Base-by-base conservation (phyloP, 2,797 vertebrate species). In the Spinus olivaceus region DNA sequence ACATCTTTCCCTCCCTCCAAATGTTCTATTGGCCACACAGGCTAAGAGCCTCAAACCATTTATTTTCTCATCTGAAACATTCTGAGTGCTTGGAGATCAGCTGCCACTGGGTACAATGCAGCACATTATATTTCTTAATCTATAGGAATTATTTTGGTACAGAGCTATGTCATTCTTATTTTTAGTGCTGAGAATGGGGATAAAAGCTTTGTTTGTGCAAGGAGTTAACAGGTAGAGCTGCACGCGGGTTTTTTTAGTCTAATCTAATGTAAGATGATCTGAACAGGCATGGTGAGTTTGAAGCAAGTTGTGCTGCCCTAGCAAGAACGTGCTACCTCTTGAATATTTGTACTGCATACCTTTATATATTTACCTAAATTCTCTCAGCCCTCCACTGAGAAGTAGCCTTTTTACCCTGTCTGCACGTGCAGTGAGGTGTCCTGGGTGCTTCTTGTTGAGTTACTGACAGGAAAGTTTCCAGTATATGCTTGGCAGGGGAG, bases 281-380 rank as follows among this genome's bases (percentile, higher is more conserved):
- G 66, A 84, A 90, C 86, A 90, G 67, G 67, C 78, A 85, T 0
- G 6, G 88, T 79, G 88, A 93, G 86, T 87, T 92, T 85, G 81
- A 74, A 90, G 86, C 64, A 11, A 70, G 83, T 87, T 85, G 80
- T 49, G 60, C 78, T 91, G 81, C 74, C 64, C 53, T 33, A 80
- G 53, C 84, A 71, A 87, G 90, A 90, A 53, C 1, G 4, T 22
- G 35, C 47, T 88, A 9, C 63, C 61, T 64, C 61, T 41, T 71
- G 59, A 30, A 42, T 92, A 30, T 88, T 82, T 93, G 70, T 18
- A 30, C 63, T 81, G 73, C 24, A 21, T 79, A 28, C 54, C 41
- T 92, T 44, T 14, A 19, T 37, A 37, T 65, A 37, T 66, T 81
- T 67, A 77, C 41, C 28, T 67, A 32, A 63, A 50, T 66, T 63